Conservation (phyloP, 2,797 vertebrate species). For the Malurus splendens region DNA sequence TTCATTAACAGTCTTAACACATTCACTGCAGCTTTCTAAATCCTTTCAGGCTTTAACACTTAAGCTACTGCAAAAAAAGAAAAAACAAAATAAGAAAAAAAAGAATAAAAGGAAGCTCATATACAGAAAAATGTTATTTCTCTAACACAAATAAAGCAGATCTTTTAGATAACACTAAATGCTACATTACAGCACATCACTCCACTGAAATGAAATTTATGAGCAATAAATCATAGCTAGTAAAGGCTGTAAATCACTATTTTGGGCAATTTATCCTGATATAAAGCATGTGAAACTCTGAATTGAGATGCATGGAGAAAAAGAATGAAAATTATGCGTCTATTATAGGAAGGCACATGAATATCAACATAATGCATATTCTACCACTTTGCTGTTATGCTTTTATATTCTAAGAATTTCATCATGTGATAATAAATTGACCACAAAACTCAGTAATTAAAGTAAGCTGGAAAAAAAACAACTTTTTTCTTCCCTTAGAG, state of each 20-base stretch:
- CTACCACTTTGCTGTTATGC: not conserved
- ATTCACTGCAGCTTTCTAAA: conserved; percentile 75
- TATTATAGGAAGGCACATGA: not conserved
- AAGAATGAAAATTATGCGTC: not conserved
- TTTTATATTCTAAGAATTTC: not conserved
- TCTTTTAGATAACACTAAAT: not conserved
- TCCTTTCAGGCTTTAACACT: conserved; percentile 77
- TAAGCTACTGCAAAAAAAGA: conserved; percentile 33
- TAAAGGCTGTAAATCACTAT: not conserved
- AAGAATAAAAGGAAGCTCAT: not conserved
- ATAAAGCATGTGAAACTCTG: not conserved
- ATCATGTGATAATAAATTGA: not conserved
- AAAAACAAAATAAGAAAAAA: not conserved
- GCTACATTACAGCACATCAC: not conserved
- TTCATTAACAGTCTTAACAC: conserved; percentile 83
- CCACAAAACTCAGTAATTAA: not conserved
- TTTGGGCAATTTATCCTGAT: not conserved
- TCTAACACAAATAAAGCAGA: not conserved
- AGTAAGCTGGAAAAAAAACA: accelerated
- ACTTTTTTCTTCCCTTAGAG: not conserved
- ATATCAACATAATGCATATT: not conserved
- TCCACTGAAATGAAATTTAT: not conserved
- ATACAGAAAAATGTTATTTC: conserved; percentile 23
- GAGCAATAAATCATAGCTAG: not conserved
- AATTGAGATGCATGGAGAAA: not conserved